Evolutionary conservation across 92 coral and sea anemone genomes (phyloP).

Genomic region (Siderastrea siderea): DNA sequence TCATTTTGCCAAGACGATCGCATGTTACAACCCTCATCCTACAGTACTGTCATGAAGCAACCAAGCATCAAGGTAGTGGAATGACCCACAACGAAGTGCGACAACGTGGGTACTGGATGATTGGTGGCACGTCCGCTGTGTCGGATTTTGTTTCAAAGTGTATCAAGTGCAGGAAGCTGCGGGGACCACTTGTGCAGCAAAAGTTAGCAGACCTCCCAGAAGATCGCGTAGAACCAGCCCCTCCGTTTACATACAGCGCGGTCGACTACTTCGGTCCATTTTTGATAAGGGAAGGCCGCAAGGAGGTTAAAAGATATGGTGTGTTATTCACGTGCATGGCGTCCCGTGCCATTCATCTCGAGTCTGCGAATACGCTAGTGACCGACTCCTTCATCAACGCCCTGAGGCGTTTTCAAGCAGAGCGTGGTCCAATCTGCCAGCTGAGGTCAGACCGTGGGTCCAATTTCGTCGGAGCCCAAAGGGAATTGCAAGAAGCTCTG

Average conservation of each 20-base stretch:
- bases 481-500: constrained; percentile 39
- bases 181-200: constrained; percentile 12
- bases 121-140: constrained; percentile 38
- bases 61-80: constrained; percentile 41
- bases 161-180: constrained; percentile 27
- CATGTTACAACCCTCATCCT: constrained; percentile 16
- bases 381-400: constrained; percentile 42
- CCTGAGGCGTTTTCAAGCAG: constrained; percentile 39
- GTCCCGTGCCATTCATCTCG: constrained; percentile 51
- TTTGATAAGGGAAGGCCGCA: constrained; percentile 42
- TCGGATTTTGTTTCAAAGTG: constrained; percentile 18
- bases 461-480: constrained; percentile 44
- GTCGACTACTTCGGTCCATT: neutral
- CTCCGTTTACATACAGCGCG: constrained; percentile 50
- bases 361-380: constrained; percentile 33
- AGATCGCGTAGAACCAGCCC: constrained; percentile 24
- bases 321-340: neutral
- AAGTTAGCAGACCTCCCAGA: constrained; percentile 49
- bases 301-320: constrained; percentile 49
- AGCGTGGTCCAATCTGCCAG: constrained; percentile 40
- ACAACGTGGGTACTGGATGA: constrained; percentile 37
- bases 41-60: constrained; percentile 7
- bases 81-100: constrained; percentile 49
- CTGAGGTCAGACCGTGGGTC: constrained; percentile 58
- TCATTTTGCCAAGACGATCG: constrained; percentile 11